A percentile compares a stretch with the other conserved stretches of the same genome.
Evolutionary conservation across 2,888 invertebrate genomes (phyloP).

Genomic region (Callimorpha dominula): DNA sequence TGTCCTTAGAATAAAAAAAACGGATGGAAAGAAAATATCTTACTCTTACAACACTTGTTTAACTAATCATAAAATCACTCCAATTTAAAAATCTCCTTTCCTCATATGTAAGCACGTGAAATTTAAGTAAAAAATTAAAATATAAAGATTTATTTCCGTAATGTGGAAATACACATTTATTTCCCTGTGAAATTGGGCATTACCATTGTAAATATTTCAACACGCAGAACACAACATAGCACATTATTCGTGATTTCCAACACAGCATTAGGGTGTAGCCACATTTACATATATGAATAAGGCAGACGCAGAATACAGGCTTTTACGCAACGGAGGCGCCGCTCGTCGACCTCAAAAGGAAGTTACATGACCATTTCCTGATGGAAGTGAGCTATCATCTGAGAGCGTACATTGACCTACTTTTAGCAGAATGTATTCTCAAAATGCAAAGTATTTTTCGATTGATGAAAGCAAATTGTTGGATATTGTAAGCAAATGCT

Average conservation of each 20-base stretch:
- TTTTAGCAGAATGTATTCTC: slow-evolving; percentile 10
- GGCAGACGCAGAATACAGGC: slow-evolving; percentile 33
- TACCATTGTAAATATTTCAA: slow-evolving; percentile 29
- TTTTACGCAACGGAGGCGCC: slow-evolving; percentile 35
- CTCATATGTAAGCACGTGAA: not conserved
- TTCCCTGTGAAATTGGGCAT: slow-evolving; percentile 18
- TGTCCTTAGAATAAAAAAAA: no score
- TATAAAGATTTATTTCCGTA: not conserved
- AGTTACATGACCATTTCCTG: slow-evolving; percentile 52
- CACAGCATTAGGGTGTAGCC: slow-evolving; percentile 45
- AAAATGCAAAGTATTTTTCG: slow-evolving; percentile 9
- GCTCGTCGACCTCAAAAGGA: slow-evolving; percentile 44
- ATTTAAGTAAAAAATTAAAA: not conserved
- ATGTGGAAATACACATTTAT: slow-evolving; percentile 24
- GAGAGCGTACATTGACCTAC: slow-evolving; percentile 24
- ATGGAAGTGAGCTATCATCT: slow-evolving; percentile 38
- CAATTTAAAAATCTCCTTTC: not conserved
- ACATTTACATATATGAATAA: slow-evolving; percentile 58
- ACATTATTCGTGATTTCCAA: slow-evolving; percentile 49
- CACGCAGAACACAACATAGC: slow-evolving; percentile 35
- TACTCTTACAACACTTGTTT: not conserved
- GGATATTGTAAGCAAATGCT: not conserved
- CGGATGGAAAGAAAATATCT: no score
- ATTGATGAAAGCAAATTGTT: not conserved
- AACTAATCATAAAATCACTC: not conserved